Evolutionary conservation across 2,113 vertebrate genomes (phyloP).

Genomic region (Apteryx owenii): DNA sequence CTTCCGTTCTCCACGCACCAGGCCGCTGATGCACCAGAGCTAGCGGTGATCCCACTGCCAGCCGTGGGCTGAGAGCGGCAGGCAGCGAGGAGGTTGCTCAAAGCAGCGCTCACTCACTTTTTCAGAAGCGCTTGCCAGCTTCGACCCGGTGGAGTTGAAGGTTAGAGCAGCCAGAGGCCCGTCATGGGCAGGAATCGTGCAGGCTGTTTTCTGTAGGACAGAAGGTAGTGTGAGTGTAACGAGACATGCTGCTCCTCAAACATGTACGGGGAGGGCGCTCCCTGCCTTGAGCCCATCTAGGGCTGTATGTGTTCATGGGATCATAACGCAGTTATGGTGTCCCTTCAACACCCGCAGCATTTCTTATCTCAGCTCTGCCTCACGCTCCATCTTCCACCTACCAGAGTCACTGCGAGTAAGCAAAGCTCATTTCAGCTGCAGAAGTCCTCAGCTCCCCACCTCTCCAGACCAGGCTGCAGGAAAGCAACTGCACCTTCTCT

Average conservation of each 20-base stretch:
- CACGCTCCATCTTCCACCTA: background rate
- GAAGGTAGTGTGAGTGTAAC: background rate
- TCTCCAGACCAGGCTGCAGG: background rate
- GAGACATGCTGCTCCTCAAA: background rate
- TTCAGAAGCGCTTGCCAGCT: constrained; percentile 91
- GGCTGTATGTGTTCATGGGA: accelerated
- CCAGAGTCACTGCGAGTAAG: background rate
- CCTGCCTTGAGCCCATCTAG: background rate
- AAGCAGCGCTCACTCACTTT: constrained; percentile 77
- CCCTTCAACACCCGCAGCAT: background rate
- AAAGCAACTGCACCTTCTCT: background rate
- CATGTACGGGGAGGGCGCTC: background rate
- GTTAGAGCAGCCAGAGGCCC: constrained; percentile 90
- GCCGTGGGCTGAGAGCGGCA: background rate
- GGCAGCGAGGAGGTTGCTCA: background rate
- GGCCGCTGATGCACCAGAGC: background rate
- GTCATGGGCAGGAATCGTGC: constrained; percentile 89
- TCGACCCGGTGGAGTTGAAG: constrained; percentile 88
- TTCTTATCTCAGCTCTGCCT: background rate
- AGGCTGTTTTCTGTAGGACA: constrained; percentile 83
- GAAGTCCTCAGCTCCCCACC: background rate
- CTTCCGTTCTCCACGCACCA: background rate
- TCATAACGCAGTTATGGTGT: accelerated
- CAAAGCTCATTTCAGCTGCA: background rate
- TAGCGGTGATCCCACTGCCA: background rate